Evolutionary conservation across 64 coral and sea anemone genomes (phyloP).

Genomic region (Trachythela sp.): DNA sequence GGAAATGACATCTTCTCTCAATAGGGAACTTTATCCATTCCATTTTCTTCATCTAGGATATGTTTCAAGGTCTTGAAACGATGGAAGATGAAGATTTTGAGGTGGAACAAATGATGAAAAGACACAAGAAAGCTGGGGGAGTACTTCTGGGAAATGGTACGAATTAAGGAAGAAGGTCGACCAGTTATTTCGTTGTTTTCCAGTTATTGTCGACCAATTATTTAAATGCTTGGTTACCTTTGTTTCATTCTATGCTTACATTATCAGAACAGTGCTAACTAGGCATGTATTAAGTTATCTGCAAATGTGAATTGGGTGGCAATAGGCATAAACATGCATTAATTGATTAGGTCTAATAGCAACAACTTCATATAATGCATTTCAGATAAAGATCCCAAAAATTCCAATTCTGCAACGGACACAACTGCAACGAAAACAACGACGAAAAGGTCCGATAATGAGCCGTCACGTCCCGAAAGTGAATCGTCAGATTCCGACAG

Average conservation of each 20-base stretch:
- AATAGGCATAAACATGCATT: background rate
- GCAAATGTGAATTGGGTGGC: no score
- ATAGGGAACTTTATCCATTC: no score
- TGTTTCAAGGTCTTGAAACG: constrained; percentile 81
- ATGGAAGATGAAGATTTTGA: constrained; percentile 89
- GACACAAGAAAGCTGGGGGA: constrained; percentile 86
- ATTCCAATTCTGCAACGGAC: background rate
- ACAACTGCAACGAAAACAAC: background rate
- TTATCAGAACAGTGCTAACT: no score
- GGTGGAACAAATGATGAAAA: constrained; percentile 71
- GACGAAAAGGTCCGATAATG: background rate
- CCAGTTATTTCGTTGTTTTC: no score
- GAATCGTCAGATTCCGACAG: constrained; percentile 39
- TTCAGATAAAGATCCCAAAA: background rate
- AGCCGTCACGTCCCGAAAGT: background rate
- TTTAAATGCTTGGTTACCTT: no score
- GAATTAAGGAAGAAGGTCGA: background rate
- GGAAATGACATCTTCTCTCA: no score
- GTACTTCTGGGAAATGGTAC: constrained; percentile 38
- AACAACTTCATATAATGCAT: background rate
- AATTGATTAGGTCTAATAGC: background rate
- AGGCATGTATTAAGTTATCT: no score
- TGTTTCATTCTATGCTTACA: no score
- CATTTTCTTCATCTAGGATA: constrained; percentile 61
- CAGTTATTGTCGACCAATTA: no score